Base-by-base conservation (phyloP, 1,140 invertebrate species). In the Drosophila bipectinata region DNA sequence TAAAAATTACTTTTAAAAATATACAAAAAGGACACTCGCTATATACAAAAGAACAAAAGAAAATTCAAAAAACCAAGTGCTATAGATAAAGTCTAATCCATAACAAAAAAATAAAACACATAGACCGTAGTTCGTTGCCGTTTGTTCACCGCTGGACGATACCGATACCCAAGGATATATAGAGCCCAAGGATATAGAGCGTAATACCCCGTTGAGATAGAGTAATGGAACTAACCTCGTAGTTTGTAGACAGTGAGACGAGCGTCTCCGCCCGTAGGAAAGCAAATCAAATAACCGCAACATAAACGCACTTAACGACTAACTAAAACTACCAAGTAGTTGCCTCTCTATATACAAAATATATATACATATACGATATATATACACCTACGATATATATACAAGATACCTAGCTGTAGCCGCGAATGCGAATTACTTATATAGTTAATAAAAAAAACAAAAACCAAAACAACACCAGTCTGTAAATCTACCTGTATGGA, bases 271-370 rank as follows among this genome's bases (percentile, higher is more conserved):
- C 69, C 79, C 59, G 62, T 87, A 87, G 82, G 71, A 69, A 62
- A 88, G 69, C 74, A 85, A 85, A 81, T 71, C 61, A 74, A 82
- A 78, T 82, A 76, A 64, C 49, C 72, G 53, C 62, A 82, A 75
- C 64, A 79, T 66, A 71, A 72, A 83, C 73, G 68, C 77, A 84
- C 73, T 69, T 66, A 81, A 81, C 58, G 82, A 81, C 74, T 87
- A 67, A 85, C 62, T 62, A 81, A 71, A 81, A 77, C 82, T 87
- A 85, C 82, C 82, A 85, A 85, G 82, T 85, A 85, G 82, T 85
- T 85, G 82, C 82, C 82, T 85, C 82, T 87, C 82, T 78, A 67
- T 62, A 69, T 69, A 79, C 55, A 78, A 82, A 34, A 81, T 55
- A 78, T 61, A 77, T 66, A 69, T 62, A 73, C 34, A 71, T 53